Evolutionary conservation across 2,113 vertebrate species (phyloP).

Genomic region (Carassius gibelio): DNA sequence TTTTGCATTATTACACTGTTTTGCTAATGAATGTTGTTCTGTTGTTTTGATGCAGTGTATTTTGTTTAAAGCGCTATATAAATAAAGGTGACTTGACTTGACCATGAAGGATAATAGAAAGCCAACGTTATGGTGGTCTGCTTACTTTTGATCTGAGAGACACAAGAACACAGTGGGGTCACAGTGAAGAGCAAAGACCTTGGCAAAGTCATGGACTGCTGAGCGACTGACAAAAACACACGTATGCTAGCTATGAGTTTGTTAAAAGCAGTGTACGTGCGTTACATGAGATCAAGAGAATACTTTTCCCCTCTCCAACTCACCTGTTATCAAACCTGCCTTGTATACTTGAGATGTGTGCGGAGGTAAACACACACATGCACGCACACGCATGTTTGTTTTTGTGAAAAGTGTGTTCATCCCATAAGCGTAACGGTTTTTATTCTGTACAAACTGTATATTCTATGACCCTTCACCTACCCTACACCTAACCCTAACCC

Average conservation of each 20-base stretch:
- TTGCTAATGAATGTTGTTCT: too few relatives aligned
- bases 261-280: slow-evolving; percentile 3
- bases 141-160: background rate
- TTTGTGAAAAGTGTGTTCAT: too few relatives aligned
- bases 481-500: too few relatives aligned
- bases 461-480: too few relatives aligned
- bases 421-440: too few relatives aligned
- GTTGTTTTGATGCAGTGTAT: too few relatives aligned
- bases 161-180: background rate
- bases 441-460: too few relatives aligned
- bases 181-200: background rate
- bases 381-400: background rate
- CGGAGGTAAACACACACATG: background rate
- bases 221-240: slow-evolving; percentile 8
- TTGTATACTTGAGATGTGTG: background rate
- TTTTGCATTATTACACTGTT: too few relatives aligned
- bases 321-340: slow-evolving; percentile 28
- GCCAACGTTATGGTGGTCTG: background rate
- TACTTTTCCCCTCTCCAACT: background rate
- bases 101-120: background rate
- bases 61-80: too few relatives aligned
- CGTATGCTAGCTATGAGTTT: slow-evolving; percentile 12
- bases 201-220: background rate
- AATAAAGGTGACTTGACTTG: too few relatives aligned
- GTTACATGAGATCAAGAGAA: background rate